Percentiles rank a stretch among this genome's conserved stretches.
phyloP scores from a whole-genome alignment of 2,113 vertebrate species.

The Dicentrarchus labrax region DNA sequence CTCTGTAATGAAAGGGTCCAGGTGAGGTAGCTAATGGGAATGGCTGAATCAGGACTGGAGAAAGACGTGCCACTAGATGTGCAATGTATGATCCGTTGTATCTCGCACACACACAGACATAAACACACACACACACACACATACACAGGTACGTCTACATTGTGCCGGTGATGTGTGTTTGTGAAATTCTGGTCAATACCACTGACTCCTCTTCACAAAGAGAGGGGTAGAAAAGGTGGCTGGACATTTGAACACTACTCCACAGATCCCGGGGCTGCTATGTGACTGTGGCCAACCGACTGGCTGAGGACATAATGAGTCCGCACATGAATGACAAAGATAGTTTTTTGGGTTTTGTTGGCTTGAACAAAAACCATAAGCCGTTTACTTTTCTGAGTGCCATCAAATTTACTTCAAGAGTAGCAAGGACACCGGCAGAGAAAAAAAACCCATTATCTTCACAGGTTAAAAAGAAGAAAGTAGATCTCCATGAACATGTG shows the following conservation, averaged over 20 bases:
- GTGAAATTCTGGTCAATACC: slow-evolving; percentile 56
- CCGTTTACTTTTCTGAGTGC: slow-evolving; percentile 67
- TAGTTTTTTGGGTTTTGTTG: slow-evolving; percentile 26
- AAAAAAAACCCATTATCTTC: neutral
- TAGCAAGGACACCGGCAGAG: slow-evolving; percentile 17
- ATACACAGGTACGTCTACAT: slow-evolving; percentile 29
- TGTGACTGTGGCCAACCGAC: slow-evolving; percentile 37
- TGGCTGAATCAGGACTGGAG: slow-evolving; percentile 45
- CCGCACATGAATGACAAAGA: slow-evolving; percentile 18
- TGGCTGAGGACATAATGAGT: slow-evolving; percentile 22
- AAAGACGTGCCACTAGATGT: slow-evolving; percentile 71
- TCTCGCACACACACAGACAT: slow-evolving; percentile 13
- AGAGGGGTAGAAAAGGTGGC: slow-evolving; percentile 30
- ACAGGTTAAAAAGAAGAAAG: slow-evolving; percentile 22
- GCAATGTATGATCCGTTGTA: slow-evolving; percentile 66
- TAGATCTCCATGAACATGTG: slow-evolving; percentile 42
- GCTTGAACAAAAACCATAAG: slow-evolving; percentile 37
- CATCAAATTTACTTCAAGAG: slow-evolving; percentile 52
- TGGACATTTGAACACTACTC: slow-evolving; percentile 66
- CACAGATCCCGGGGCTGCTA: slow-evolving; percentile 59
- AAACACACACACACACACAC: neutral
- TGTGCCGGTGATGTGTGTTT: slow-evolving; percentile 57
- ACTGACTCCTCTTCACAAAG: slow-evolving; percentile 53
- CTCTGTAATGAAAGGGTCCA: slow-evolving; percentile 68
- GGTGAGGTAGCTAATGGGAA: slow-evolving; percentile 53